A percentile compares a stretch with the other conserved stretches of the same genome.
These are phyloP conservation scores for Nycticryphes semicollaris DNA, from an alignment of 2,113 vertebrate species.

Conservation along the genomic window DNA sequence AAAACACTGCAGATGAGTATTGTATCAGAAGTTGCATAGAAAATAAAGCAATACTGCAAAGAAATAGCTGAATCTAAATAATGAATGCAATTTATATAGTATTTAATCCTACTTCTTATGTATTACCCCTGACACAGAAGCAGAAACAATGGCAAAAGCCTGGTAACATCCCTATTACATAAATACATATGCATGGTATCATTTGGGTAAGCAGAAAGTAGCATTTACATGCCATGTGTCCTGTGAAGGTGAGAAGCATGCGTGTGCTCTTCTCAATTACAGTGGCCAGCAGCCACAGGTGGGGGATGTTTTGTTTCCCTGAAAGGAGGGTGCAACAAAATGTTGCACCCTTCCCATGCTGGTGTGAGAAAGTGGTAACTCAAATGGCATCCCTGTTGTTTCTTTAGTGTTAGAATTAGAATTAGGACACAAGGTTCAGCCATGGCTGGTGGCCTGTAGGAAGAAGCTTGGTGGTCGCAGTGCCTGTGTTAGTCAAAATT, in stretches of 20 bases:
- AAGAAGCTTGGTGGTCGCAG: background rate
- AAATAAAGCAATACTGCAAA: background rate
- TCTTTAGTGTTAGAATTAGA: background rate
- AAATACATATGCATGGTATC: background rate
- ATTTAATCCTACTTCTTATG: background rate
- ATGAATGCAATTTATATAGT: background rate
- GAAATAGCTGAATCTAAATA: background rate
- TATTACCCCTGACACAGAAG: background rate
- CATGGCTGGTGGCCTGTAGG: background rate
- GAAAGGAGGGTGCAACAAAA: background rate
- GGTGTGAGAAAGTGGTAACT: background rate
- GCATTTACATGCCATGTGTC: background rate
- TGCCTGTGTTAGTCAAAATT: background rate
- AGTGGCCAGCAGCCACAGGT: background rate
- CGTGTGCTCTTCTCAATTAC: background rate
- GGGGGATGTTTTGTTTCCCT: background rate
- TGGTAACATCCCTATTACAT: background rate
- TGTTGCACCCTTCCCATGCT: accelerated
- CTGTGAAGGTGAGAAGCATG: background rate
- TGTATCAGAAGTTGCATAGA: background rate
- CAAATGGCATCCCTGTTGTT: accelerated
- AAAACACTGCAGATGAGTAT: background rate
- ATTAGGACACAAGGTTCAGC: background rate
- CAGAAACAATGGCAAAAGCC: background rate
- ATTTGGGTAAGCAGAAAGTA: background rate